Conservation (phyloP, 2,888 invertebrate species). For the Acanthosepion lycidas region DNA sequence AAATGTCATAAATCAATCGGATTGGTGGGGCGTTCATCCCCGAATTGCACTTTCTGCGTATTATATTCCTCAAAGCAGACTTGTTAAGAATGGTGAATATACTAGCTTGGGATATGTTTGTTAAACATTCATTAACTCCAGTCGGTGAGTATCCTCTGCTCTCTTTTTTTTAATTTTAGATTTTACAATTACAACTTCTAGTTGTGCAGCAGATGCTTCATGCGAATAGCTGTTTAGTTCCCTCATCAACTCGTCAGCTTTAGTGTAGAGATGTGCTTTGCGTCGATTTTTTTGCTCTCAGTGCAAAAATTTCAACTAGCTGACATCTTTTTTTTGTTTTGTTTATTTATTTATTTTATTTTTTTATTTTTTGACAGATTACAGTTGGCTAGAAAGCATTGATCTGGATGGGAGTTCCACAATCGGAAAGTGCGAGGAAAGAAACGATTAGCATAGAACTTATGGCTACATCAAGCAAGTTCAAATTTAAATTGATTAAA, state of each 20-base stretch:
- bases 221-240: background rate
- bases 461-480: too few species aligned
- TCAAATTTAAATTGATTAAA: too few species aligned
- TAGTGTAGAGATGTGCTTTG: background rate
- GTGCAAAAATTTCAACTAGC: background rate
- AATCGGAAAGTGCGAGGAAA: too few species aligned
- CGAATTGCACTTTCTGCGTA: background rate
- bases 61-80: conserved; percentile 13
- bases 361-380: too few species aligned
- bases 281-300: background rate
- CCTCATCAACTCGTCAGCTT: background rate
- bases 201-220: background rate
- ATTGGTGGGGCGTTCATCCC: background rate
- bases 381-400: too few species aligned
- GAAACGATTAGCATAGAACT: too few species aligned
- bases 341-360: too few species aligned
- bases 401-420: too few species aligned
- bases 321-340: background rate
- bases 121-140: background rate
- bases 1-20: background rate
- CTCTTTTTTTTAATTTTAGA: background rate
- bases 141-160: background rate
- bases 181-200: background rate
- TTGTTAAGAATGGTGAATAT: background rate
- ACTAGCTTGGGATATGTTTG: background rate